Percentiles rank a stretch among this genome's conserved stretches.
Evolutionary conservation across 2,113 vertebrate genomes (phyloP).

Genomic region (Nerophis lumbriciformis): DNA sequence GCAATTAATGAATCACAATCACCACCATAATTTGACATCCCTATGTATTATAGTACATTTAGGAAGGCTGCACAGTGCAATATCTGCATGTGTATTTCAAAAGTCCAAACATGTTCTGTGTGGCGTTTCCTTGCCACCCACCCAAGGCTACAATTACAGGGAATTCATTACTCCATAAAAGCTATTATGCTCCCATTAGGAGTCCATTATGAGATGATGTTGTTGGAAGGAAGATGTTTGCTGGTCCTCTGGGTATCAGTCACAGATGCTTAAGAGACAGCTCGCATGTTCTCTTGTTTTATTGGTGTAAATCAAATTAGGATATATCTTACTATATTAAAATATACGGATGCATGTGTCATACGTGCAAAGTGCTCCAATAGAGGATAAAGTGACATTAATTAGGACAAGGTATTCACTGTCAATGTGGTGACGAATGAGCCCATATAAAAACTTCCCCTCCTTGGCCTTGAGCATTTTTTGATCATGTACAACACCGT

Average conservation of each 20-base stretch:
- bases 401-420: constrained; percentile 1
- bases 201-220: constrained; percentile 56
- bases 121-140: constrained; percentile 34
- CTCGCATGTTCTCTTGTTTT: constrained; percentile 42
- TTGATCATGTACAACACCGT: constrained; percentile 33
- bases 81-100: neutral
- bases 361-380: too few species aligned
- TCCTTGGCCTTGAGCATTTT: constrained; percentile 34
- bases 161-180: constrained; percentile 60
- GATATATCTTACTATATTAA: too few species aligned
- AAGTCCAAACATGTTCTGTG: neutral
- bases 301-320: constrained; percentile 41
- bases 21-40: too few species aligned
- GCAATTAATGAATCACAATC: too few species aligned
- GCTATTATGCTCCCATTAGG: constrained; percentile 58
- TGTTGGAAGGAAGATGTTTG: constrained; percentile 48
- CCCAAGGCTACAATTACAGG: constrained; percentile 53
- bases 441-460: constrained; percentile 45
- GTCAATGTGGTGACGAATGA: constrained; percentile 50
- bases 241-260: constrained; percentile 48
- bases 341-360: too few species aligned
- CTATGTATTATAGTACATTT: too few species aligned
- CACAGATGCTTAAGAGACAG: constrained; percentile 48
- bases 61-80: neutral
- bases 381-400: too few species aligned